Base-by-base conservation (phyloP, 2,888 invertebrate species). In the Aleiodes alternator region DNA sequence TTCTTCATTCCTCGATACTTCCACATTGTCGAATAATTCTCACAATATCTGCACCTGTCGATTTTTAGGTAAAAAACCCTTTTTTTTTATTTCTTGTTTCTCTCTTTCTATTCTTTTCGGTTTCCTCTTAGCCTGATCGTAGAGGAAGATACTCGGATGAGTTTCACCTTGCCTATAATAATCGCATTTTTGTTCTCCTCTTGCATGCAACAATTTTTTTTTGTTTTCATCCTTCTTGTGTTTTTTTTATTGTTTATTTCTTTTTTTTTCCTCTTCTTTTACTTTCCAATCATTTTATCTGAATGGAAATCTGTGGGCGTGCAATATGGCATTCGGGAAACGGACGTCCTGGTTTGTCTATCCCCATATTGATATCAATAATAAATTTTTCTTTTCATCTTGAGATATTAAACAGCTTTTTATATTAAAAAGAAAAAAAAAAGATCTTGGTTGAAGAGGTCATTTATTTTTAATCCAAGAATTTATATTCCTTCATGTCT, bases 291-390 rank as follows among this genome's bases (percentile, higher is more conserved):
- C 43, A 48, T 14, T 64, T 64, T 64, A 64, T 64, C 64, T 64
- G 16, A 64, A 61, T 61, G 64, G 64, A n/a, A 61, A 57, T 57
- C 56, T 48, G 70, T 56, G 55, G 69, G 69, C 57, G 70, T 70
- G 29, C 48, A 56, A 57, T 57, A 70, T 70, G 48, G 29, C 56
- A 70, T 57, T 56, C 43, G 57, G 48, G 57, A 56, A 70, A 57
- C 70, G 70, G 70, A 70, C 29, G 70, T 70, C 56, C 70, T 57
- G 64, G 64, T 34, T 64, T 16, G 48, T 64, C 43, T 64, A 64
- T 64, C 23, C 23, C 64, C 48, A 64, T 48, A 29, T 48, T 64
- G 64, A 64, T 64, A 64, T 64, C 14, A 64, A 43, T 64, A 43
- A 64, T 64, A 48, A 23, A 48, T 43, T 16, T 55, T 55, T 55